phyloP scores from a whole-genome alignment of 2,113 vertebrate species.

The Rhinoderma darwinii region DNA sequence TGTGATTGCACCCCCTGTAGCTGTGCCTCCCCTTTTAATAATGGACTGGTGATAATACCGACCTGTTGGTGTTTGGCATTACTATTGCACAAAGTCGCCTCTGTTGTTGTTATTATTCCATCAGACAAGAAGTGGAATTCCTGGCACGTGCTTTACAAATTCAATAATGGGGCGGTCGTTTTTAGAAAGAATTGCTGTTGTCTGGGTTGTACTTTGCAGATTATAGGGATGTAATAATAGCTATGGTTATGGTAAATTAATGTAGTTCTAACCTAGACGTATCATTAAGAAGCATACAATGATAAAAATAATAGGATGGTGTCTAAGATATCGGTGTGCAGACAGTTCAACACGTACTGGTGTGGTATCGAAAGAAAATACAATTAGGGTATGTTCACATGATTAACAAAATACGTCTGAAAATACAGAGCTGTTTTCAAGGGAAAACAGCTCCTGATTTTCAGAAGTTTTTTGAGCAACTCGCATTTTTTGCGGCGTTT shows the following conservation, averaged over 20 bases:
- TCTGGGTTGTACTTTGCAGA: slow-evolving; percentile 6
- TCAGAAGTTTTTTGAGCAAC: no score
- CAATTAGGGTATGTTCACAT: no score
- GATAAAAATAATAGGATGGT: not conserved
- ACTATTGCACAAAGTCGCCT: not conserved
- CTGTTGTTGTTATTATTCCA: slow-evolving; percentile 21
- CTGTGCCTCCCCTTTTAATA: not conserved
- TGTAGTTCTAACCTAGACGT: not conserved
- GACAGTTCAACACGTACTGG: no score
- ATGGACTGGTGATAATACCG: not conserved
- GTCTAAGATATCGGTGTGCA: not conserved
- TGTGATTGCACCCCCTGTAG: no score
- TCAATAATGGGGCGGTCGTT: not conserved
- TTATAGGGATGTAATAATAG: slow-evolving; percentile 23
- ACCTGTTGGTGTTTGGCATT: not conserved
- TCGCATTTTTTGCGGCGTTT: no score
- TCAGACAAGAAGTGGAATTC: slow-evolving; percentile 19
- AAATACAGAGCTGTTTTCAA: no score
- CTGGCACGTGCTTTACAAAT: not conserved
- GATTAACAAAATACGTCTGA: no score
- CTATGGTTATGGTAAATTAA: not conserved
- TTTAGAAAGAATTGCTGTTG: not conserved
- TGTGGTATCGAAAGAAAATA: no score
- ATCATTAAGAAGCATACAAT: not conserved
- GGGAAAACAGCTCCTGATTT: no score